Evolutionary conservation across 1,140 invertebrate genomes (phyloP).

Genomic region (Drosophila kurseongensis): DNA sequence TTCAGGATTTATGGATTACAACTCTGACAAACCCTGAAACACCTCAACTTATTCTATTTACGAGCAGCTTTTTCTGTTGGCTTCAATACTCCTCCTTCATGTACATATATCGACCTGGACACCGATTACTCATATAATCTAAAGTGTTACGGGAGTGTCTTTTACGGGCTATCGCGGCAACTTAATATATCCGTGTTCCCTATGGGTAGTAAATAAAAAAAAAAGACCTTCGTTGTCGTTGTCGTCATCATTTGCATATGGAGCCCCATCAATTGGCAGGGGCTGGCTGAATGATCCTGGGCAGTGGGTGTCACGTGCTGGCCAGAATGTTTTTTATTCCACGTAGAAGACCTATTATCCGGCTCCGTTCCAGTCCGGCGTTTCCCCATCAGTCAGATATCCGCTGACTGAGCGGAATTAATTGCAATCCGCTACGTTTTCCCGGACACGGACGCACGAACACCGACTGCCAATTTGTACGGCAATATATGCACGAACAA

Average conservation of each 20-base stretch:
- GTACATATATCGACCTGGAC: slow-evolving; percentile 18
- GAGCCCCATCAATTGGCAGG: slow-evolving; percentile 46
- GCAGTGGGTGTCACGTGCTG: slow-evolving; percentile 35
- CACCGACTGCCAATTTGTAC: slow-evolving; percentile 39
- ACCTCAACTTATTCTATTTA: slow-evolving; percentile 52
- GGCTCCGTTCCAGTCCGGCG: not conserved
- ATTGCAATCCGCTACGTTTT: slow-evolving; percentile 81
- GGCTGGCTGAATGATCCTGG: slow-evolving; percentile 5
- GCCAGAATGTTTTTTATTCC: slow-evolving; percentile 29
- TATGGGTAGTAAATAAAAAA: slow-evolving; percentile 14
- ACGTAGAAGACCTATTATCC: slow-evolving; percentile 20
- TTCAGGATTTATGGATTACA: slow-evolving; percentile 23
- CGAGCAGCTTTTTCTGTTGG: slow-evolving; percentile 16
- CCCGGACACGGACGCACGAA: slow-evolving; percentile 41
- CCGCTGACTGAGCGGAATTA: slow-evolving; percentile 78
- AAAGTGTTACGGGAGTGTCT: slow-evolving; percentile 10
- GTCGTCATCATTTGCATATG: slow-evolving; percentile 61
- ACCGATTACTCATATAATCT: slow-evolving; percentile 17
- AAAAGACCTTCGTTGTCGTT: slow-evolving; percentile 34
- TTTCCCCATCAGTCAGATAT: slow-evolving; percentile 38
- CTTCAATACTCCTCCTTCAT: not conserved
- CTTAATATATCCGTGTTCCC: slow-evolving; percentile 33
- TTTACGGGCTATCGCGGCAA: slow-evolving; percentile 18
- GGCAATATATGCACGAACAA: not conserved
- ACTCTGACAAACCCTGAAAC: slow-evolving; percentile 11